Base-by-base conservation (phyloP, 2,888 invertebrate genomes). In the Epinotia nisella region DNA sequence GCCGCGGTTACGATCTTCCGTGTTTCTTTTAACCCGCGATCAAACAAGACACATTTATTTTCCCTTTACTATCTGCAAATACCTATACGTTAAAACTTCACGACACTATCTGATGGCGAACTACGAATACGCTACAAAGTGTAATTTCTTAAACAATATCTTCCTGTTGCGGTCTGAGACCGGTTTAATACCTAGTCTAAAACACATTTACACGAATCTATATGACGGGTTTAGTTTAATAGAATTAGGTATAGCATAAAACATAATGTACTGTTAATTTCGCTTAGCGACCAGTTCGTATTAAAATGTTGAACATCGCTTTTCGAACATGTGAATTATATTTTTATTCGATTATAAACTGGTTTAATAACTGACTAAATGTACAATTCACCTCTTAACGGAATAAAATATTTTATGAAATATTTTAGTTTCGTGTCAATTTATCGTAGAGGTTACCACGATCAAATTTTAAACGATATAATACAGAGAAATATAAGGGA, bases 301-400 rank as follows among this genome's bases (percentile, higher is more conserved):
- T 68, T 69, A 21, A 51, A 62, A 64, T 64, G 15, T n/a, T 15
- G 19, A 51, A 60, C 19, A 68, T n/a, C 15, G 19, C 35, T 56
- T 41, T 73, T 62, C 58, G 35, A 62, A 62, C 13, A 64, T 41
- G 64, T 35, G 41, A 59, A 73, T 59, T 69, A 51, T 73, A 64
- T 69, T 73, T 73, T 62, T 69, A 73, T 69, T 58, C 35, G 68
- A 68, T 68, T 60, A 66, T 60, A 41, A 72, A 72, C 71, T 51
- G 65, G 71, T 65, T 21, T 17, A 24, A 13, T 59, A 51, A 9
- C 39, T 51, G 65, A 51, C 58, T 65, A 49, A 70, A 45, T 51
- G 72, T n/a, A n/a, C n/a, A n/a, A n/a, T n/a, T n/a, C n/a, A n/a
- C n/a, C n/a, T n/a, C n/a, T n/a, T n/a, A n/a, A n/a, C n/a, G n/a